Evolutionary conservation across 1,140 invertebrate species (phyloP), one percentile per base, ranked within the genome.

Genomic region (Hermatobates lingyangjiaoensis): DNA sequence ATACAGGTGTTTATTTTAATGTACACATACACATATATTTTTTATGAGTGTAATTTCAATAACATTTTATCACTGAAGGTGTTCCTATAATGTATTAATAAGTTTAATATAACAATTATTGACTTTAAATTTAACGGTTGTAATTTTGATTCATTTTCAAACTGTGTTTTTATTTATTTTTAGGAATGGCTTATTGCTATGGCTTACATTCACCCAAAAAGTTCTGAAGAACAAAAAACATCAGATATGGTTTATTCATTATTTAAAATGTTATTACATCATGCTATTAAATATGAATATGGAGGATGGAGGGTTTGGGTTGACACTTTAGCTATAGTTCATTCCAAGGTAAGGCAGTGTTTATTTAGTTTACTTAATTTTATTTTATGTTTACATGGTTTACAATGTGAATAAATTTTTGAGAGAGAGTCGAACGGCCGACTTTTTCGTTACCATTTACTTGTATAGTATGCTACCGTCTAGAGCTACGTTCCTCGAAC

Each of bases 281-380:
- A 99, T 66, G 96, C 96, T 15, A 96, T 99, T 51, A 97, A 98
- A 66, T 89, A 90, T 62, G 96, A 99, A 68, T 98, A 96, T 63
- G 95, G 96, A n/a, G 96, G 96, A 12, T 99, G 96, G 96, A 72
- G 96, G 57, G 96, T 99, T 10, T 99, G 96, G 95, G 95, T 99
- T 5, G 96, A 99, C 65, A 99, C 95, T 0, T 65, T 99, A 40
- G 94, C 96, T 3, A 99, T 99, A 63, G 89, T 98, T 15, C 96
- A 99, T 73, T 98, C 95, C 1, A 98, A 98, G 77, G 92, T 95
- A 65, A 65, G 56, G 57, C n/a, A 27, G 34, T 7, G 5, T 15
- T 49, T 49, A 46, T 46, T 46, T 5, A 24, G 7, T 45, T 1
- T 39, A 21, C 18, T 42, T 24, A 28, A 0, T 45, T 14, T 44